phyloP scores from a whole-genome alignment of 2,113 vertebrate genomes.

The Dicaeum eximium region DNA sequence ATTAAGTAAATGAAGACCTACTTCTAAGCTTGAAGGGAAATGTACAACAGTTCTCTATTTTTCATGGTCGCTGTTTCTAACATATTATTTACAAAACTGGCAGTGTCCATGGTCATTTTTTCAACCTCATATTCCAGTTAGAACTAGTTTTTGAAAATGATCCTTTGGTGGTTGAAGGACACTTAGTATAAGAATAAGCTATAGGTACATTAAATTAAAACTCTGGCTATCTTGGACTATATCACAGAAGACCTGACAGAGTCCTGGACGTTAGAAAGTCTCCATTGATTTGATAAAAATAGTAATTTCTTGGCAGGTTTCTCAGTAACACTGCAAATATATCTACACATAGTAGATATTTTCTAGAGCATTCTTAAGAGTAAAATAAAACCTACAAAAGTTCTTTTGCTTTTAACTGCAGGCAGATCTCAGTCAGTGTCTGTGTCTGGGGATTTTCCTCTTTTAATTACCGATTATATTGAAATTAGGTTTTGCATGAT shows the following conservation, averaged over 20 bases:
- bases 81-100: fast-evolving
- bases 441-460: background rate
- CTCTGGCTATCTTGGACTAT: background rate
- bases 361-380: background rate
- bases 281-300: background rate
- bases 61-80: background rate
- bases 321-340: background rate
- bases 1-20: background rate
- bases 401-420: background rate
- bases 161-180: background rate
- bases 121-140: background rate
- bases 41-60: background rate
- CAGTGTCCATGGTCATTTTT: background rate
- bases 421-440: background rate
- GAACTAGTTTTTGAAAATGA: background rate
- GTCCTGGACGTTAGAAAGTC: background rate
- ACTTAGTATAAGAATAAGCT: background rate
- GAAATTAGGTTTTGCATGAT: background rate
- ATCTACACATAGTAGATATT: background rate
- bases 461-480: background rate
- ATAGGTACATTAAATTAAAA: background rate
- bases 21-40: background rate
- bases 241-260: background rate
- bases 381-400: background rate
- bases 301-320: background rate